phyloP scores from a whole-genome alignment of 2,113 vertebrate genomes.

The Sebastes schlegelii region DNA sequence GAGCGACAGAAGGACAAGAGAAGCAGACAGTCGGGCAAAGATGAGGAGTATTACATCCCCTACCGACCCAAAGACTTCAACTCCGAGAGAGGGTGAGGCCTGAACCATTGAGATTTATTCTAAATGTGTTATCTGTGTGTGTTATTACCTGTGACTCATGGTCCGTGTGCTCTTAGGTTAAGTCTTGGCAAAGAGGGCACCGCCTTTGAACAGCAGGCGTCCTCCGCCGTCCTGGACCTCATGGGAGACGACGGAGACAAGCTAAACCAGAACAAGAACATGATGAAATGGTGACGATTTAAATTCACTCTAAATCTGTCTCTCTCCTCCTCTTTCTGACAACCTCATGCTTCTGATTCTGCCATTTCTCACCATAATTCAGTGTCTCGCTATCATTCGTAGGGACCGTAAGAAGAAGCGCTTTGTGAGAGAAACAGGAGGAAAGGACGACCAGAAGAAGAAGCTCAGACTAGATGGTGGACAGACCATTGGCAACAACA shows the following conservation, averaged over 20 bases:
- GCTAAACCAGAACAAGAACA: conserved; percentile 85
- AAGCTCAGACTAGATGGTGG: conserved; percentile 91
- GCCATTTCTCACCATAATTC: neutral
- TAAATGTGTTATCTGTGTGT: neutral
- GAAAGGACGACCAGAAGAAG: conserved; percentile 92
- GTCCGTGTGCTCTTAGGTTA: conserved; percentile 79
- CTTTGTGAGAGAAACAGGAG: conserved; percentile 89
- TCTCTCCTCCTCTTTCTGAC: neutral
- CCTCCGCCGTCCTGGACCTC: conserved; percentile 90
- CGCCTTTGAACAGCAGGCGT: conserved; percentile 92
- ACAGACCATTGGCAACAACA: conserved; percentile 88
- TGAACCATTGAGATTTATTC: neutral
- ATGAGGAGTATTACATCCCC: conserved; percentile 91
- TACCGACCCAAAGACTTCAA: conserved; percentile 95
- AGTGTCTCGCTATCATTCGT: neutral
- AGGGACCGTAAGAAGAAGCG: conserved; percentile 98
- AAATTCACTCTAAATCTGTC: no score
- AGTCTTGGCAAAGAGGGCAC: conserved; percentile 82
- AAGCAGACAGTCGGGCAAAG: conserved; percentile 65
- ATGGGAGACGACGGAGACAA: conserved; percentile 88
- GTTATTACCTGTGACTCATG: neutral
- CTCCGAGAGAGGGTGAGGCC: conserved; percentile 91
- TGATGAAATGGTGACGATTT: conserved; percentile 89
- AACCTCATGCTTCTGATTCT: neutral
- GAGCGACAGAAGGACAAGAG: conserved; percentile 76